Evolutionary conservation across 2,888 invertebrate genomes (phyloP), one percentile per base, ranked within the genome.

Genomic region (Chironomus riparius): DNA sequence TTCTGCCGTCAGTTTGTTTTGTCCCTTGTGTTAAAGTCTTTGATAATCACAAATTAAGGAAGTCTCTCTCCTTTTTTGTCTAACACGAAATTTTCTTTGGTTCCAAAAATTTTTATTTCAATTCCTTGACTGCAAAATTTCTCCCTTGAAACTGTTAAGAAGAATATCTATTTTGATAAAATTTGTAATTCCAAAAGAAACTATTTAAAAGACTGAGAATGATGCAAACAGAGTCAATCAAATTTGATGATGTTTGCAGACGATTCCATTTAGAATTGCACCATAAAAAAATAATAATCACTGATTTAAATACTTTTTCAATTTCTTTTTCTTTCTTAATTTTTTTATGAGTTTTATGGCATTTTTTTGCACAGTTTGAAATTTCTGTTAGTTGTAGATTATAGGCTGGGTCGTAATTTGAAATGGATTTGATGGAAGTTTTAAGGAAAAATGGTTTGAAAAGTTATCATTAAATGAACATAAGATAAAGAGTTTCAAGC

Each of bases 141-240:
- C 1, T 56, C 15, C 38, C 10, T 38, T 56, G 56, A 56, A 68
- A 70, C 70, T 70, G 70, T 21, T 70, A 56, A 56, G 56, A 56
- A 56, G 56, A 56, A 65, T 65, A 68, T 21, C 15, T 38, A 18
- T 68, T 68, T 68, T 68, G 73, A 73, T 73, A 73, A 73, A 73
- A 73, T 73, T 47, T 73, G 73, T 73, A 73, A 73, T 73, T 73
- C 12, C 38, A 10, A 38, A 28, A 28, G 5, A 28, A 38, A 10
- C 10, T 2, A 38, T 38, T 10, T 38, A 38, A 38, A 38, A 38
- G 38, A 38, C 38, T 38, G 38, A 38, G 38, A 38, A 38, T 38
- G 38, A 38, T 38, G 38, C 38, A 38, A 38, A 38, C 38, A 38
- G 38, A 38, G 4, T 38, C 38, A 38, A 38, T 7, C 1, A 10